Conservation (phyloP, 2,113 vertebrate species). For the Petrocephalus zakoni region DNA sequence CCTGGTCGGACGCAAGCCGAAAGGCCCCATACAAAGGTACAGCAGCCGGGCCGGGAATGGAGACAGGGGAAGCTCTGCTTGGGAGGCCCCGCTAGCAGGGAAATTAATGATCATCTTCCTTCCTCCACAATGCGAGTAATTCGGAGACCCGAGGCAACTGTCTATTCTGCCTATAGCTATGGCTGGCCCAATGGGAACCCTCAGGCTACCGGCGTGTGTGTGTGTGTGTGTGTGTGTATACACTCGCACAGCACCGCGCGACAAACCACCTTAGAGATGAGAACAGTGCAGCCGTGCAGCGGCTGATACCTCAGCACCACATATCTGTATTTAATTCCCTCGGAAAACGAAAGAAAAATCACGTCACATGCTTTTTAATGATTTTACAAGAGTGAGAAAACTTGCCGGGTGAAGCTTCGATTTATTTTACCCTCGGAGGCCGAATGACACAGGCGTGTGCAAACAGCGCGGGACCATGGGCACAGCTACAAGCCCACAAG, state of each 20-base stretch:
- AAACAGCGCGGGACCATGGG: too few species aligned
- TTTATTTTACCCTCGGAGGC: not conserved
- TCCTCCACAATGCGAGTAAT: not conserved
- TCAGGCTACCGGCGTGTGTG: not conserved
- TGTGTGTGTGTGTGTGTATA: not conserved
- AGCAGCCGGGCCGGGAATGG: not conserved
- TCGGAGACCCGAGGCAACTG: not conserved
- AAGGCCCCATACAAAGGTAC: not conserved
- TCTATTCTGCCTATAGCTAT: not conserved
- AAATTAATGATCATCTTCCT: not conserved
- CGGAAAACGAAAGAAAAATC: not conserved
- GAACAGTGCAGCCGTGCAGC: too few species aligned
- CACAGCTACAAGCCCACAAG: not conserved
- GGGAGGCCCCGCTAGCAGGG: not conserved
- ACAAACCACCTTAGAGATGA: too few species aligned
- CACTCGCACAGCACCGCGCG: too few species aligned
- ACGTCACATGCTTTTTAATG: not conserved
- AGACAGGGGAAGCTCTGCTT: not conserved
- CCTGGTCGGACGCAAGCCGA: not conserved
- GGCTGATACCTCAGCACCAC: too few species aligned
- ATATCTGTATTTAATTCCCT: not conserved
- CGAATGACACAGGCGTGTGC: not conserved
- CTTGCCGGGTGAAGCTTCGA: not conserved
- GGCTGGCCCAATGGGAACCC: not conserved
- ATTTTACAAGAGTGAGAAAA: not conserved